These are phyloP conservation scores for Oeneis ivallda DNA, from an alignment of 2,888 invertebrate species.

Conservation along the genomic window DNA sequence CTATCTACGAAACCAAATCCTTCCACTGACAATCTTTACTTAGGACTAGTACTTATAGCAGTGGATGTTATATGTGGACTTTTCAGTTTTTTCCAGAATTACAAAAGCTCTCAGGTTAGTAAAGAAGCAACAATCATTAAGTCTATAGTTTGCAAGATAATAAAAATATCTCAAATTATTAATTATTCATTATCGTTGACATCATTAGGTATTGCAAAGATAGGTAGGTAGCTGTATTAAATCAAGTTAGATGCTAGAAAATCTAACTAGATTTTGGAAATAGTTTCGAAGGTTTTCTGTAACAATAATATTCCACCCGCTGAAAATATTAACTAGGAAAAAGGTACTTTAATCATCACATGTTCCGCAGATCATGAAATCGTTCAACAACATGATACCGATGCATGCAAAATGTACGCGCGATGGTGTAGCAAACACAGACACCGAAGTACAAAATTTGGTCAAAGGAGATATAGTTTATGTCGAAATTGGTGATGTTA, in stretches of 20 bases:
- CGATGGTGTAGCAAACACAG: slow-evolving; percentile 89
- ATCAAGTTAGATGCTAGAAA: no score
- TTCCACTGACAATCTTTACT: slow-evolving; percentile 95
- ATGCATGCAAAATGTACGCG: slow-evolving; percentile 93
- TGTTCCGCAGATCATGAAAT: slow-evolving; percentile 93
- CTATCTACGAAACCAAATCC: slow-evolving; percentile 93
- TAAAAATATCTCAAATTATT: no score
- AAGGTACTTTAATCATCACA: neutral
- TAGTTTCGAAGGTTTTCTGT: no score
- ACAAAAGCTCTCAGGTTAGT: slow-evolving; percentile 90
- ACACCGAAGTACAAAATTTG: slow-evolving; percentile 92
- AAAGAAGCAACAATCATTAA: neutral
- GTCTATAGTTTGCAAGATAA: neutral
- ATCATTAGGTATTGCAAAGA: no score
- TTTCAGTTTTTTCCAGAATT: slow-evolving; percentile 99
- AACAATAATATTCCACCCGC: neutral
- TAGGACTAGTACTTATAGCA: slow-evolving; percentile 95
- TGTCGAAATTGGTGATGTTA: slow-evolving; percentile 96
- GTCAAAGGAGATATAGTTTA: slow-evolving; percentile 95
- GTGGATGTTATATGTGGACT: slow-evolving; percentile 98
- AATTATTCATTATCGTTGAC: no score
- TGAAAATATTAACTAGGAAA: neutral
- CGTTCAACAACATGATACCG: slow-evolving; percentile 98
- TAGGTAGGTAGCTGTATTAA: no score
- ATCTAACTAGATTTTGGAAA: no score